Base-by-base conservation (phyloP, 30 jellyfish, hydroid and myxozoan genomes). In the Chrysaora quinquecirrha region DNA sequence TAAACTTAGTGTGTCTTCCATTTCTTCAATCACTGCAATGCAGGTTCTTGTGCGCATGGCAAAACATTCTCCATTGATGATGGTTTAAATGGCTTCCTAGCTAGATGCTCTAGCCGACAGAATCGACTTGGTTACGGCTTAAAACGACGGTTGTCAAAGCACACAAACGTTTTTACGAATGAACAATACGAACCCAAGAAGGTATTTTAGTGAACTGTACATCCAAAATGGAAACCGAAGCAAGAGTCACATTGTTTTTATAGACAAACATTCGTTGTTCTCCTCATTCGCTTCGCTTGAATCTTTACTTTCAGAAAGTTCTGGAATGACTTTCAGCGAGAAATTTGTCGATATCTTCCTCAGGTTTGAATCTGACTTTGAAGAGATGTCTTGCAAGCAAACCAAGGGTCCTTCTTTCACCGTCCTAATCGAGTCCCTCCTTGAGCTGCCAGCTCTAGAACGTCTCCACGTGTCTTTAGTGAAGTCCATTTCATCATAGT, bases 231-330 rank as follows among this genome's bases (percentile, higher is more conserved):
- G n/a, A n/a, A n/a, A n/a, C n/a, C n/a, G n/a, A n/a, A n/a, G n/a
- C n/a, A n/a, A n/a, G 29, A 52, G 19, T 52, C 68, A 52, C 29
- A 52, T 10, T 10, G 68, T 9, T 52, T 52, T 52, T 2, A 20
- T 52, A 4, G 68, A 52, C 6, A 20, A 52, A 52, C 68, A 52
- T 20, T 52, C 25, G 19, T 52, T 25, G 12, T 12, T 2, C 3
- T 52, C 68, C 6, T 3, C 25, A 19, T 52, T 19, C 68, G 27
- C 68, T 52, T 52, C 68, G 29, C 68, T 52, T 19, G 84, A 68
- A 69, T 82, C 92, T 50, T 69, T 82, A 32, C 92, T 82, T 31
- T 82, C 92, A 1, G 92, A 82, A n/a, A 82, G 33, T 31, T 82
- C 92, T 19, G 92, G 92, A 25, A 82, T 82, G 18, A 38, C 92